These are phyloP conservation scores for Rhinogobius similis DNA, from an alignment of 2,113 vertebrate species.

Conservation along the genomic window DNA sequence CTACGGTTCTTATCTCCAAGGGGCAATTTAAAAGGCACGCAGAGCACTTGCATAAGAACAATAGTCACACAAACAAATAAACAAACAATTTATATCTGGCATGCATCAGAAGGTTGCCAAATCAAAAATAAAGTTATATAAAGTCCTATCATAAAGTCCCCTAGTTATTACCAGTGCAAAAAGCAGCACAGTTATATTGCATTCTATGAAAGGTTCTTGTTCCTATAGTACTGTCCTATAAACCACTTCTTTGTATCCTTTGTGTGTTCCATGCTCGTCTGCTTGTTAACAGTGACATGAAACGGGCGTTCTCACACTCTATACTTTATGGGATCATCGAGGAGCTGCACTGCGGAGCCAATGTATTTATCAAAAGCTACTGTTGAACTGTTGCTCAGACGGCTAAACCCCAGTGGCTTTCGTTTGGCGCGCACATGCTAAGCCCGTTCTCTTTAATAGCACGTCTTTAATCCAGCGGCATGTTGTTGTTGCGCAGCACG, in stretches of 20 bases:
- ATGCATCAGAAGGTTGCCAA: too few species aligned
- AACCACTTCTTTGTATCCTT: background rate
- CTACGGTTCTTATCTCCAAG: too few species aligned
- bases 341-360: conserved; percentile 27
- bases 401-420: conserved; percentile 58
- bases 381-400: conserved; percentile 62
- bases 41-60: too few species aligned
- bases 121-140: too few species aligned
- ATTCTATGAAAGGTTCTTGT: background rate
- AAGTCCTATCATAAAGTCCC: too few species aligned
- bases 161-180: too few species aligned
- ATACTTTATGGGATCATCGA: conserved; percentile 46
- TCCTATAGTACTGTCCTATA: background rate
- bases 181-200: too few species aligned
- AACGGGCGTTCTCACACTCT: conserved; percentile 9
- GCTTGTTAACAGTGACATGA: conserved; percentile 26
- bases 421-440: conserved; percentile 64
- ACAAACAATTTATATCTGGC: too few species aligned
- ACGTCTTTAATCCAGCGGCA: conserved; percentile 74
- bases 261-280: conserved; percentile 2
- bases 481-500: conserved; percentile 64
- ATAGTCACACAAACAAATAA: too few species aligned
- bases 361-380: conserved; percentile 46
- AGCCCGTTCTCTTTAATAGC: conserved; percentile 73
- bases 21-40: too few species aligned